Percentiles rank a stretch among this genome's conserved stretches.
Evolutionary conservation across 2,113 vertebrate genomes (phyloP).

Genomic region (Ptychochromis oligacanthus): DNA sequence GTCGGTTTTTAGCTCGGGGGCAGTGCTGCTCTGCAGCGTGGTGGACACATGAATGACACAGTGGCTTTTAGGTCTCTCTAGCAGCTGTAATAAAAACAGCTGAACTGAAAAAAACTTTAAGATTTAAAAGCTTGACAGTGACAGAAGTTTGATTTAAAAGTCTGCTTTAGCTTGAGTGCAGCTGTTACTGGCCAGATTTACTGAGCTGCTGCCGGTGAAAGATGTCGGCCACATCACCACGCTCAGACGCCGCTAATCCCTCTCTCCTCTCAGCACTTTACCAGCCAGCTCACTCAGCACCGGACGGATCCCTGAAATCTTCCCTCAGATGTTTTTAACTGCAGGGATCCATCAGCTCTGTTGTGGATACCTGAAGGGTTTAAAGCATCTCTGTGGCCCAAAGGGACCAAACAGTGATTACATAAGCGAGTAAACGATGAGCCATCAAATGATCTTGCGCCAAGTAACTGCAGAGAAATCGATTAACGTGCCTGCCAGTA

Average conservation of each 20-base stretch:
- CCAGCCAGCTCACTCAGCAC: background rate
- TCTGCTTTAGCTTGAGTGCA: background rate
- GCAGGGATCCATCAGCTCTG: background rate
- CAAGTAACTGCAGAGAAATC: background rate
- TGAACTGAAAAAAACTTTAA: conserved; percentile 2
- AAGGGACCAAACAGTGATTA: background rate
- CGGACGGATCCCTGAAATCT: background rate
- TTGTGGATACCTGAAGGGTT: background rate
- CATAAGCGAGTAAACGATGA: background rate
- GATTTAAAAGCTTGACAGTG: background rate
- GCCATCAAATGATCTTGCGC: background rate
- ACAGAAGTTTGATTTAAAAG: background rate
- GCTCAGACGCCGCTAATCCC: background rate
- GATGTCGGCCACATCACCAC: background rate
- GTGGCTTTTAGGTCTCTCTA: background rate
- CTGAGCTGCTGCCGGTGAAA: background rate
- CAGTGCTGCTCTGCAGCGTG: background rate
- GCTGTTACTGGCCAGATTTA: conserved; percentile 1
- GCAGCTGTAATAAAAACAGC: background rate
- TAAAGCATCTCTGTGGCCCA: background rate
- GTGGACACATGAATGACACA: background rate
- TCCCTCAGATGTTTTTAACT: background rate
- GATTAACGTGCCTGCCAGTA: conserved; percentile 11
- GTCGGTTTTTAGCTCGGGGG: background rate
- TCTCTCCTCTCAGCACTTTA: background rate